Base-by-base conservation (phyloP, 2,888 invertebrate species). In the Philhelius pedissequus region DNA sequence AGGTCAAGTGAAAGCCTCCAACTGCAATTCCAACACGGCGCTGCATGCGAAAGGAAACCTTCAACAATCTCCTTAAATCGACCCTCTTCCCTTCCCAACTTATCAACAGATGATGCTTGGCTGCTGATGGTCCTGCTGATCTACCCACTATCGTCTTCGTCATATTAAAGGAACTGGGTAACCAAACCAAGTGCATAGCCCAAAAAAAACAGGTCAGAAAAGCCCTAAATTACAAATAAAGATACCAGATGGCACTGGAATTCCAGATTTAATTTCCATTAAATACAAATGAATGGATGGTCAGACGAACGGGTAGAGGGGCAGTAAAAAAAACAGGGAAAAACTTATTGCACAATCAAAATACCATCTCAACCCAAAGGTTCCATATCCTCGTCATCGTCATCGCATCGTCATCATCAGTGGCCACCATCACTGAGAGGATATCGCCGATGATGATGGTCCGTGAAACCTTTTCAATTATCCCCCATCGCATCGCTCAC, bases 161-260 rank as follows among this genome's bases (percentile, higher is more conserved):
- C 25, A 62, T 43, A 43, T 60, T 60, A 52, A 32, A 32, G 18
- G 15, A 45, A 74, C 62, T 70, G 70, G 68, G 66, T 45, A 71
- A 77, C 77, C 77, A 69, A 73, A 60, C 69, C 69, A 73, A n/a
- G 22, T 43, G 13, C 13, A 11, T n/a, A 25, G 52, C 38, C 11
- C 25, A 38, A 38, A 50, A 45, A 45, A 83, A 83, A 84, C 84
- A 80, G 84, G 84, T 84, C 84, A 84, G 32, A 70, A 69, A 84
- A 80, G 80, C 75, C 80, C 84, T 84, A 84, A 84, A 84, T 84
- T 80, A 84, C 84, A 84, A 84, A 84, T 84, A 84, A 84, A 84
- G 84, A 84, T 84, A 84, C 84, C 84, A 84, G 84, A 84, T 84
- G 84, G 84, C 84, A 84, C 79, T 84, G 84, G 84, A 84, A 84